Conservation (phyloP, 2,113 vertebrate genomes). For the Dicrurus megarhynchus region DNA sequence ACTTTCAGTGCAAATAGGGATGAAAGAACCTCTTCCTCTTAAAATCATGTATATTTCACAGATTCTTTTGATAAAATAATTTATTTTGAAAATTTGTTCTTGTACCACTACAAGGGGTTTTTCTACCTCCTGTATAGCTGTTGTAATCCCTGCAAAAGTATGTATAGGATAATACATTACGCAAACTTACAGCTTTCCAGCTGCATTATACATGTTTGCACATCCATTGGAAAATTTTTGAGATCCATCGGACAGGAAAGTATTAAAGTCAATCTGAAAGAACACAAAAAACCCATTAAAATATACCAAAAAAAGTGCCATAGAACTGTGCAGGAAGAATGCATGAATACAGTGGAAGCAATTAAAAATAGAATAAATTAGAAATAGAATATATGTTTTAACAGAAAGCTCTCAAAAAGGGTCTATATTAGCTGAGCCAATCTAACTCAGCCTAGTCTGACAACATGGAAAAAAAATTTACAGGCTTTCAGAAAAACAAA, state of each 20-base stretch:
- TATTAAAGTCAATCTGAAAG: conserved; percentile 90
- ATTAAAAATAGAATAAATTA: not conserved
- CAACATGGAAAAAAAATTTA: not conserved
- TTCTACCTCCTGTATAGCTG: not conserved
- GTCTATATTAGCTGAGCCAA: not conserved
- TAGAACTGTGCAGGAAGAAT: not conserved
- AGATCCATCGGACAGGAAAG: conserved; percentile 97
- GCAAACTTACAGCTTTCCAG: conserved; percentile 94
- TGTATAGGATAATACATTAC: not conserved
- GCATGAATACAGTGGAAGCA: not conserved
- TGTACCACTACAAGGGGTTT: not conserved
- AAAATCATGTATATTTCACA: not conserved
- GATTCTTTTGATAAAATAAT: not conserved
- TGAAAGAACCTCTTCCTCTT: not conserved
- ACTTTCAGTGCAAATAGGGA: not conserved
- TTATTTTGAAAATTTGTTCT: not conserved
- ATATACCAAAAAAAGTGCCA: not conserved
- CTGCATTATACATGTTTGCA: conserved; percentile 98
- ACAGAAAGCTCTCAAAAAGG: not conserved
- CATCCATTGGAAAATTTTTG: conserved; percentile 98
- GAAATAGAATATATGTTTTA: not conserved
- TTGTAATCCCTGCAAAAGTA: not conserved
- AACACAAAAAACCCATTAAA: conserved; percentile 26
- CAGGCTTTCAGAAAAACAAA: not conserved
- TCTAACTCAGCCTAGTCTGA: not conserved